A percentile compares a stretch with the other conserved stretches of the same genome.
phyloP scores from a whole-genome alignment of 1,140 invertebrate species.

The Drosophila nebulosa region DNA sequence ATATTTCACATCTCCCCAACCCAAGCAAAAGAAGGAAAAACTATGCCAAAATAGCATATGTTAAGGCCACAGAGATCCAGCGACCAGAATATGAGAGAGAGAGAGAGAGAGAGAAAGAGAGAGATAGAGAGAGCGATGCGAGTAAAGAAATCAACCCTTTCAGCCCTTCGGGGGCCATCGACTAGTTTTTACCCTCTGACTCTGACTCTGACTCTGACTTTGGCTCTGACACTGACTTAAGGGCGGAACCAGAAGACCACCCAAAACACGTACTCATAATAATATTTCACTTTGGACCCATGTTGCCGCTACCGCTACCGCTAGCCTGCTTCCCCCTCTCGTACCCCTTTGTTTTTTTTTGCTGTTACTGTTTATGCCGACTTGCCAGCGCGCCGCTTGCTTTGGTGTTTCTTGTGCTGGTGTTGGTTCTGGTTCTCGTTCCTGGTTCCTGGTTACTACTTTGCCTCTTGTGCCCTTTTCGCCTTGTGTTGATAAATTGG shows the following conservation, averaged over 20 bases:
- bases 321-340: background rate
- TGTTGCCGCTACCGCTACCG: background rate
- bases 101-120: background rate
- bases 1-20: conserved; percentile 50
- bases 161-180: conserved; percentile 37
- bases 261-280: conserved; percentile 70
- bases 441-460: background rate
- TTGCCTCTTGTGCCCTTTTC: background rate
- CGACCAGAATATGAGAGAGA: no score
- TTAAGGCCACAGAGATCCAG: conserved; percentile 27
- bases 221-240: conserved; percentile 31
- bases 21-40: conserved; percentile 29
- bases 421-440: background rate
- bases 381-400: background rate
- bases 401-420: background rate
- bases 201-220: conserved; percentile 12
- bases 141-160: conserved; percentile 51
- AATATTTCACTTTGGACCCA: conserved; percentile 67
- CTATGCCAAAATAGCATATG: conserved; percentile 73
- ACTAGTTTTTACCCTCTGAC: conserved; percentile 5
- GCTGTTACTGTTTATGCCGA: background rate
- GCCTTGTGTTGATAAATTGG: conserved; percentile 74
- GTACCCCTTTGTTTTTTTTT: background rate
- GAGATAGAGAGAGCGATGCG: no score
- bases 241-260: conserved; percentile 34